Percentiles rank a stretch among this genome's conserved stretches.
phyloP scores from a whole-genome alignment of 1,140 invertebrate species.

The Hylyphantes graminicola region DNA sequence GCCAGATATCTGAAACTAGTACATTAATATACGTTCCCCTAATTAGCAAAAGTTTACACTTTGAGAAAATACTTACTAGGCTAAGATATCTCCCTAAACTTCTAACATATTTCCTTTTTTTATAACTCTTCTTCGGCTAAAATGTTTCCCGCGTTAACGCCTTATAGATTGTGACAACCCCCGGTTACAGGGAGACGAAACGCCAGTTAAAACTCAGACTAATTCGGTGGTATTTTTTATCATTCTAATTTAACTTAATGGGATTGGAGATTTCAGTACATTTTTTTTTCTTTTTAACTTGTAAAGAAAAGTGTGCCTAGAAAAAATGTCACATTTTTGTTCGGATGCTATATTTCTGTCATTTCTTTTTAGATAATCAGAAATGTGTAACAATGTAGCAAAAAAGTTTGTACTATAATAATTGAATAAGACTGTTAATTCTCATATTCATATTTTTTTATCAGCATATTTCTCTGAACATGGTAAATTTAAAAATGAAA shows the following conservation, averaged over 20 bases:
- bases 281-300: conserved; percentile 14
- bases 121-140: neutral
- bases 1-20: no score
- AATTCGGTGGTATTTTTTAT: conserved; percentile 24
- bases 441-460: conserved; percentile 4
- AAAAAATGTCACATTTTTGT: conserved; percentile 25
- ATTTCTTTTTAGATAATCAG: conserved; percentile 11
- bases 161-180: conserved; percentile 48
- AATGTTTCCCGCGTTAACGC: neutral
- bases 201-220: conserved; percentile 33
- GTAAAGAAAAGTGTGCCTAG: neutral
- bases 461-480: neutral
- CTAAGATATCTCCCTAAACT: conserved; percentile 7
- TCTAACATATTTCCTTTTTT: conserved; percentile 9
- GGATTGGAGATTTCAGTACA: conserved; percentile 15
- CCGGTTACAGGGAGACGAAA: conserved; percentile 15
- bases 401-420: conserved; percentile 35
- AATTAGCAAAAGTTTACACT: conserved; percentile 32
- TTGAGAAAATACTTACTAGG: neutral
- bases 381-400: conserved; percentile 8
- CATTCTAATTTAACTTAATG: conserved; percentile 31
- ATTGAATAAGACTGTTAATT: conserved; percentile 52
- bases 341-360: conserved; percentile 27
- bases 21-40: neutral
- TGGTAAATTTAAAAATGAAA: neutral